Base-by-base conservation (phyloP, 2,113 vertebrate species). In the Hippocampus comes region DNA sequence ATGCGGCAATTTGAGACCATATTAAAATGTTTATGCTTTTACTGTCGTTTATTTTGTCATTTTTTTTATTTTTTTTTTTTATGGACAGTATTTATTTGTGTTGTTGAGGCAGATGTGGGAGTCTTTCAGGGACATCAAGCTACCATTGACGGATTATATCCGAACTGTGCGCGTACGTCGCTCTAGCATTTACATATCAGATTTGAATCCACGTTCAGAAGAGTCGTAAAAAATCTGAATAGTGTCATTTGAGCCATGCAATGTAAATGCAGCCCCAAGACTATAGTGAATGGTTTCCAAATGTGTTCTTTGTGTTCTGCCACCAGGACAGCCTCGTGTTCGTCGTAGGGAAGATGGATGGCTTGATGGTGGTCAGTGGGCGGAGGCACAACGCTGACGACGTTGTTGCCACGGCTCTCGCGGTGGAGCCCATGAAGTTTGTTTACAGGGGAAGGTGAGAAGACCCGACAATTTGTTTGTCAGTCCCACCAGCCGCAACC, bases 341-440 rank as follows among this genome's bases (percentile, higher is more conserved):
- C 82, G 86, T 98, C 34, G 94, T 97, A 69, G 96, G 96, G 71
- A 98, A 97, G 88, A 78, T 97, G 93, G 95, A 97, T 0, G 96
- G 96, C 3, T 84, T 98, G 79, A 98, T 98, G 95, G 92, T 95
- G 64, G 96, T 97, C 4, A 94, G 94, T 69, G 91, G 92, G 25
- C 93, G 96, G 68, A 94, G 95, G 80, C 96, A 98, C 85, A 98
- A 94, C 0, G 96, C 95, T 0, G 96, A 98, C 43, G 96, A 98
- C 17, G 90, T 98, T 2, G 96, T 98, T 55, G 96, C 96, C 77
- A 98, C 96, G 0, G 96, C 95, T 0, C 78, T 98, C 86, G 96
- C 96, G 0, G 96, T 98, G 9, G 96, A 98, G 70, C 96, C 96
- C 71, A 97, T 98, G 96, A 98, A 98, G 88, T 98, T 98, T 92